These are phyloP conservation scores for Napeogenes sylphis DNA, from an alignment of 2,888 invertebrate genomes.

Conservation along the genomic window DNA sequence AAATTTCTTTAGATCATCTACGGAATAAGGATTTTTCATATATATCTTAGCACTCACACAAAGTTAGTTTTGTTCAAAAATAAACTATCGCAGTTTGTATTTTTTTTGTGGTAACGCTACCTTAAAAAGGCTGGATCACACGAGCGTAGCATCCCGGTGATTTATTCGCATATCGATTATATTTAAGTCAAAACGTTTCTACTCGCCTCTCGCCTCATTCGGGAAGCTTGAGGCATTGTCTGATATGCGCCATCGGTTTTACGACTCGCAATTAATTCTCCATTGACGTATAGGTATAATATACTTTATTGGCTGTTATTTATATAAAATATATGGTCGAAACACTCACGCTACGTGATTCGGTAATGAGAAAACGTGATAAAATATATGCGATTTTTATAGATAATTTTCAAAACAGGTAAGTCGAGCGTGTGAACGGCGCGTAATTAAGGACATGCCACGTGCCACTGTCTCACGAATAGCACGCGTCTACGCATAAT, in stretches of 20 bases:
- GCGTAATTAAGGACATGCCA: conserved; percentile 45
- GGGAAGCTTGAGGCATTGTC: conserved; percentile 34
- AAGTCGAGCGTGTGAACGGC: conserved; percentile 38
- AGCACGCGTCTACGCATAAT: conserved; percentile 39
- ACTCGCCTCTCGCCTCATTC: conserved; percentile 48
- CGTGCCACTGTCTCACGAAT: conserved; percentile 33
- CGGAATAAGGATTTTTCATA: too few species aligned
- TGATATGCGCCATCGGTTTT: conserved; percentile 58
- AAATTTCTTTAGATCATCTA: too few species aligned
- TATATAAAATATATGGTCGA: not conserved
- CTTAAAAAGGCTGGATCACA: conserved; percentile 44
- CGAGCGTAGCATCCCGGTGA: conserved; percentile 57
- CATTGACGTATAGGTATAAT: conserved; percentile 54
- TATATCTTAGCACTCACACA: too few species aligned
- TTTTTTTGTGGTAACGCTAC: conserved; percentile 40
- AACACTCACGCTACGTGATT: not conserved
- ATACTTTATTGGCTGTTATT: conserved; percentile 24
- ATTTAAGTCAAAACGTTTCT: conserved; percentile 57
- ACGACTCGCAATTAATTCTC: conserved; percentile 62
- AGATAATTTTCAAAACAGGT: conserved; percentile 27
- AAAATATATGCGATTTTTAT: not conserved
- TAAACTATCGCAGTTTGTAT: conserved; percentile 9
- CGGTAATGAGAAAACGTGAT: not conserved
- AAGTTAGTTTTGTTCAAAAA: too few species aligned
- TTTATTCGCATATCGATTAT: conserved; percentile 56